A percentile compares a stretch with the other conserved stretches of the same genome.
Evolutionary conservation across 2,888 invertebrate species (phyloP).

Genomic region (Dynastes grantii): DNA sequence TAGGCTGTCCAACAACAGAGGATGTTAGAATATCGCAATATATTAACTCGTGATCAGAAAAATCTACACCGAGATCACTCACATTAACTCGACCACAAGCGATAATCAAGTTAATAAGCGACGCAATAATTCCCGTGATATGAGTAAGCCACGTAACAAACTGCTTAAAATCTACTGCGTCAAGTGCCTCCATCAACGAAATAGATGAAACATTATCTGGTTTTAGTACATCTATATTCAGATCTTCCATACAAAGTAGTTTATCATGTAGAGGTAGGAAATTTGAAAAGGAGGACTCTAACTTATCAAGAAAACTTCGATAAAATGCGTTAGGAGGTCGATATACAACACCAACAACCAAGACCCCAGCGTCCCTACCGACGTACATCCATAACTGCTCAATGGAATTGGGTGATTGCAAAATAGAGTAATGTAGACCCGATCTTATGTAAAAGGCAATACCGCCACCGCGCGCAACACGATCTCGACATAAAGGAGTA

Average conservation of each 20-base stretch:
- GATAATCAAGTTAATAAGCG: not conserved
- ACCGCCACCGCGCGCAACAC: not conserved
- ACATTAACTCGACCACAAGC: not conserved
- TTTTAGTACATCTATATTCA: slow-evolving; percentile 27
- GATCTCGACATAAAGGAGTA: not conserved
- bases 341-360: slow-evolving; percentile 20
- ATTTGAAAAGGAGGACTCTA: slow-evolving; percentile 8
- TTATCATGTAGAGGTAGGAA: not conserved
- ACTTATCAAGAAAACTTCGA: slow-evolving; percentile 15
- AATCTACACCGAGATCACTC: not conserved
- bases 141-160: slow-evolving; percentile 1
- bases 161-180: not conserved
- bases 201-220: not conserved
- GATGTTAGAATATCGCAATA: not conserved
- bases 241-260: slow-evolving; percentile 18
- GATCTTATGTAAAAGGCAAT: not conserved
- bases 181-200: not conserved
- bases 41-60: not conserved
- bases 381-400: slow-evolving; percentile 31
- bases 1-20: not conserved
- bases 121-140: not conserved
- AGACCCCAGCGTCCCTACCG: not conserved
- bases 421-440: not conserved
- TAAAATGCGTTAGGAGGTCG: slow-evolving; percentile 2
- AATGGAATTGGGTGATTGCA: slow-evolving; percentile 3